A percentile compares a stretch with the other conserved stretches of the same genome.
Conservation (phyloP, 1,140 invertebrate genomes). For the Pseudomyrmex concolor region DNA sequence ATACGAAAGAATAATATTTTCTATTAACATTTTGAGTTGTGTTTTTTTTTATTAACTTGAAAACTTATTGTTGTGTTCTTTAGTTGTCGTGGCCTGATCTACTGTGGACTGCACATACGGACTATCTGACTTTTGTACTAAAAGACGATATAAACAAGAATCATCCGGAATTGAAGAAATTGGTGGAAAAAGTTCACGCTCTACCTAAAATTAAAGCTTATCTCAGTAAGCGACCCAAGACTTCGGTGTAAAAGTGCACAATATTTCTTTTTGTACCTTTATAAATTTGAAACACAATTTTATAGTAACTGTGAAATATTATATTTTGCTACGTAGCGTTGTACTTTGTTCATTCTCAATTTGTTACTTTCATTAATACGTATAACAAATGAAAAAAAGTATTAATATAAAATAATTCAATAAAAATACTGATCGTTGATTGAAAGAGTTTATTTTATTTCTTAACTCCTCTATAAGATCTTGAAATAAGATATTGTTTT, state of each 20-base stretch:
- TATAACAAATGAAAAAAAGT: no score
- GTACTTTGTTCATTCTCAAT: no score
- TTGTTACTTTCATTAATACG: no score
- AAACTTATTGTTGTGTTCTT: slow-evolving; percentile 1
- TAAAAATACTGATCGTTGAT: no score
- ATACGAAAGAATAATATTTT: not conserved
- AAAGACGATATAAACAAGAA: slow-evolving; percentile 16
- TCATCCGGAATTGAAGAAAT: slow-evolving; percentile 56
- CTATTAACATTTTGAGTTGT: not conserved
- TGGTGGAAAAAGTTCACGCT: slow-evolving; percentile 79
- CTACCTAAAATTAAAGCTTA: slow-evolving; percentile 88
- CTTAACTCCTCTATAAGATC: no score
- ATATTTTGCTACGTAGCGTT: no score
- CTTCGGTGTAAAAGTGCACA: slow-evolving; percentile 82
- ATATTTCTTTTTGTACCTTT: no score
- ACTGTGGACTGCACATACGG: not conserved
- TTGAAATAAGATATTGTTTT: no score
- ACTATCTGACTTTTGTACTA: not conserved
- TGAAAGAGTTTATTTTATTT: no score
- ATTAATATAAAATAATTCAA: no score
- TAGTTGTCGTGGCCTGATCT: slow-evolving; percentile 65
- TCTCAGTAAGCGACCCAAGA: slow-evolving; percentile 87
- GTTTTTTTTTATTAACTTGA: not conserved
- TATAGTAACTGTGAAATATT: no score
- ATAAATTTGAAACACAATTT: no score